Evolutionary conservation across 2,113 vertebrate genomes (phyloP), one percentile per base, ranked within the genome.

Genomic region (Aegotheles bennettii): DNA sequence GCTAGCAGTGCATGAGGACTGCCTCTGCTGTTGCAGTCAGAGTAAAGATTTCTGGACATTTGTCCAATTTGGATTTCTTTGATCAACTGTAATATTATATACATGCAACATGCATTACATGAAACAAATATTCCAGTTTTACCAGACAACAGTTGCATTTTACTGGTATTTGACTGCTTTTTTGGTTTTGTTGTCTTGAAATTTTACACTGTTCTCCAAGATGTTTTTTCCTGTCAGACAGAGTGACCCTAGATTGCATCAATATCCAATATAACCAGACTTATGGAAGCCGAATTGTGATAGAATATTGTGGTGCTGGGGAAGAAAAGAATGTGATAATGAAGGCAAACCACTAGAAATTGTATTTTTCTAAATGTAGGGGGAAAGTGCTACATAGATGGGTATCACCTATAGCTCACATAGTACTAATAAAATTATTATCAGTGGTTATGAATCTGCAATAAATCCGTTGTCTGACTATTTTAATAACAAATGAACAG

Each of bases 1-100:
- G 11, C 26, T 28, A 50, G 11, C 5, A 1, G 23, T 60, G 17
- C 6, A 36, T 6, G 2, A 35, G 31, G 2, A 2, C 17, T 43
- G 25, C 8, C 7, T 53, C 36, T 56, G 20, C 10, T 45, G 13
- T 25, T 89, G 48, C 14, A 51, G 14, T 47, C 53, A 73, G 23
- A 43, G 18, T 16, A 38, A 76, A 40, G 11, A 65, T 69, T 70
- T 89, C 26, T n/a, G 61, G 29, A 47, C 0, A 2, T 25, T 47
- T 48, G 1, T 11, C 7, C 20, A 36, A 13, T 76, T 26, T 78
- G 3, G 7, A 51, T 35, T 77, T 84, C 54, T 84, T 90, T 50
- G 8, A 53, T 75, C 25, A 45, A 13, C 2, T 16, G 3, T 65
- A 65, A 21, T 35, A 53, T 57, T 61, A 28, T 9, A 13, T 23